phyloP scores from a whole-genome alignment of 92 coral and sea anemone genomes.

The Meandrina meandrites region DNA sequence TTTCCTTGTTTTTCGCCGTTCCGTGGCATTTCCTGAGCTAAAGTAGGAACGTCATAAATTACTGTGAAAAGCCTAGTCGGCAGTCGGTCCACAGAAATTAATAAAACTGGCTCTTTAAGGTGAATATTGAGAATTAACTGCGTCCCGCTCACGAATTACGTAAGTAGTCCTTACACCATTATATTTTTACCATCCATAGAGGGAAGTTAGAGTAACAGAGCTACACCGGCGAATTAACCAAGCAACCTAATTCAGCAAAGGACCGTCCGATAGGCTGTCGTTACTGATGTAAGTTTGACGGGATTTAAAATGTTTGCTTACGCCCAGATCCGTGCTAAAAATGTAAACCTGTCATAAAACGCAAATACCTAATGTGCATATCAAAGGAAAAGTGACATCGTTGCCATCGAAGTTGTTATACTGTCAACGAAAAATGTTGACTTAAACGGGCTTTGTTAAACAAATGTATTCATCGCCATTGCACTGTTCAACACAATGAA shows the following conservation, averaged over 20 bases:
- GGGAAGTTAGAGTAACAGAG: background rate
- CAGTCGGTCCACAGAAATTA: too few species aligned
- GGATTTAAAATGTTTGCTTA: conserved; percentile 25
- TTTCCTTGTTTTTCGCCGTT: background rate
- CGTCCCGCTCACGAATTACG: background rate
- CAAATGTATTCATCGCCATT: background rate
- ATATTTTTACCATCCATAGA: background rate
- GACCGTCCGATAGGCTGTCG: background rate
- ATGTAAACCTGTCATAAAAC: background rate
- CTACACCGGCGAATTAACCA: background rate
- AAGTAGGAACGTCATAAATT: background rate
- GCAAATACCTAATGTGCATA: conserved; percentile 30
- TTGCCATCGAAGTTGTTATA: conserved; percentile 8
- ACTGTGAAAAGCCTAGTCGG: background rate
- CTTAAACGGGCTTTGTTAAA: too few species aligned
- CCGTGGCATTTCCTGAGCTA: background rate
- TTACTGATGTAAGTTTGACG: background rate
- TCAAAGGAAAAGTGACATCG: conserved; percentile 13
- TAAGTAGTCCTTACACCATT: background rate
- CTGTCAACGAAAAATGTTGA: conserved; percentile 8
- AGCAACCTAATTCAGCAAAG: background rate
- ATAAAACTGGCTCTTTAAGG: background rate
- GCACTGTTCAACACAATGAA: background rate
- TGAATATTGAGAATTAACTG: background rate
- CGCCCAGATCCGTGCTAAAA: background rate